Percentiles rank a stretch among this genome's conserved stretches.
These are phyloP conservation scores for Prietella phreatophila DNA, from an alignment of 2,113 vertebrate genomes.

Conservation along the genomic window DNA sequence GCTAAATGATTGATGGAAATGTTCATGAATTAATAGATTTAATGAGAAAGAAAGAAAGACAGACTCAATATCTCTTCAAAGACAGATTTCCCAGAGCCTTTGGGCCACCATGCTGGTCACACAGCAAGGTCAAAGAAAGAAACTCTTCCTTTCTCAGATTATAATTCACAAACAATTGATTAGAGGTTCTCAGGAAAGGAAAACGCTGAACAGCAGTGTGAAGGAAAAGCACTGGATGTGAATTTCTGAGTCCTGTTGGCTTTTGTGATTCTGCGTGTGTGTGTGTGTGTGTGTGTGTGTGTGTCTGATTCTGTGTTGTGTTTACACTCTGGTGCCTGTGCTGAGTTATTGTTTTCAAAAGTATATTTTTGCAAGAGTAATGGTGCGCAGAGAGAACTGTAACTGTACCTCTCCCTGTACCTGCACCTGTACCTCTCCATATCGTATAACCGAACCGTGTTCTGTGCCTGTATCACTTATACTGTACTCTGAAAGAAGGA, in stretches of 20 bases:
- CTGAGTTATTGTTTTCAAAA: constrained; percentile 2
- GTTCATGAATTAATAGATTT: background rate
- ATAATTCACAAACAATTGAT: background rate
- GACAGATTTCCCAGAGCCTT: background rate
- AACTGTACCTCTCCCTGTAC: background rate
- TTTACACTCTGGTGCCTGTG: constrained; percentile 62
- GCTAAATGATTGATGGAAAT: background rate
- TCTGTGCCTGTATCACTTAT: background rate
- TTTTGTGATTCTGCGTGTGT: constrained; percentile 37
- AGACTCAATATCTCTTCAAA: background rate
- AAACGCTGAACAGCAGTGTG: background rate
- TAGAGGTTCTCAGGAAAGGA: background rate
- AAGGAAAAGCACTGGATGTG: background rate
- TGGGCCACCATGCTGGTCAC: background rate
- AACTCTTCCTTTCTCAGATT: background rate
- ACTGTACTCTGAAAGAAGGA: background rate
- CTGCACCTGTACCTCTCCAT: background rate
- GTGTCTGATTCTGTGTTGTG: constrained; percentile 45
- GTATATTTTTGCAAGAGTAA: constrained; percentile 12
- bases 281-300: background rate
- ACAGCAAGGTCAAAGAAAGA: background rate
- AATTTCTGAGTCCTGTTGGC: background rate
- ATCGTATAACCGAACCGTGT: too few relatives aligned
- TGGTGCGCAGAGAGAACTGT: constrained; percentile 1
- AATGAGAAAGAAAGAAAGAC: background rate